These are phyloP conservation scores for Fulica atra DNA, from an alignment of 2,113 vertebrate genomes.

Conservation along the genomic window DNA sequence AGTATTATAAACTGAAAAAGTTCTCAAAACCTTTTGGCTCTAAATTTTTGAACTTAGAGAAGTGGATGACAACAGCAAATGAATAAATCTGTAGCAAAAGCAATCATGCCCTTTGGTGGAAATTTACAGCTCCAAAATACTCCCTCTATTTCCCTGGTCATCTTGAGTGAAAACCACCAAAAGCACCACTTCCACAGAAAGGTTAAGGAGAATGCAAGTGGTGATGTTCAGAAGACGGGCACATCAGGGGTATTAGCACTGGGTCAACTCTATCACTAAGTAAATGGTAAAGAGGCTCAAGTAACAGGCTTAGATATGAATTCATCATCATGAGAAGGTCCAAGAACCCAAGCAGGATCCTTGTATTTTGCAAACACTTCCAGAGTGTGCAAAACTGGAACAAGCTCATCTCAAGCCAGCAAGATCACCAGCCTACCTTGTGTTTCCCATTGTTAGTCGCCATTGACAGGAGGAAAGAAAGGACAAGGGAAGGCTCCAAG, in stretches of 20 bases:
- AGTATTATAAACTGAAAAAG: neutral
- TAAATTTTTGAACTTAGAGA: neutral
- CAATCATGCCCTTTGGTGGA: accelerated
- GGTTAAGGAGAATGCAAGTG: neutral
- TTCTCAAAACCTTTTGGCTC: neutral
- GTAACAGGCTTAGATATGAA: neutral
- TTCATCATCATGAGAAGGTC: neutral
- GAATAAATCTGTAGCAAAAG: neutral
- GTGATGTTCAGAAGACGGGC: neutral
- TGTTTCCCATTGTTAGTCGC: neutral
- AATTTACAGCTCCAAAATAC: neutral
- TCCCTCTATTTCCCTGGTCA: neutral
- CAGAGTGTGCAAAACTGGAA: neutral
- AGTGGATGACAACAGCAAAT: neutral
- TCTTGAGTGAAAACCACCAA: neutral
- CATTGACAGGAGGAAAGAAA: neutral
- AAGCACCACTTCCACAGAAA: neutral
- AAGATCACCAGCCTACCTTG: neutral
- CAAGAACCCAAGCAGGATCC: neutral
- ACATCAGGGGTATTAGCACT: neutral
- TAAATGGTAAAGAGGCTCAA: neutral
- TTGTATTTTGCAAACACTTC: neutral
- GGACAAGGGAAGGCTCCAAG: neutral
- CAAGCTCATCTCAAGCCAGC: neutral
- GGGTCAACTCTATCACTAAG: neutral